These are phyloP conservation scores for Cylindroiulus punctatus DNA, from an alignment of 2,888 invertebrate genomes.

Conservation along the genomic window DNA sequence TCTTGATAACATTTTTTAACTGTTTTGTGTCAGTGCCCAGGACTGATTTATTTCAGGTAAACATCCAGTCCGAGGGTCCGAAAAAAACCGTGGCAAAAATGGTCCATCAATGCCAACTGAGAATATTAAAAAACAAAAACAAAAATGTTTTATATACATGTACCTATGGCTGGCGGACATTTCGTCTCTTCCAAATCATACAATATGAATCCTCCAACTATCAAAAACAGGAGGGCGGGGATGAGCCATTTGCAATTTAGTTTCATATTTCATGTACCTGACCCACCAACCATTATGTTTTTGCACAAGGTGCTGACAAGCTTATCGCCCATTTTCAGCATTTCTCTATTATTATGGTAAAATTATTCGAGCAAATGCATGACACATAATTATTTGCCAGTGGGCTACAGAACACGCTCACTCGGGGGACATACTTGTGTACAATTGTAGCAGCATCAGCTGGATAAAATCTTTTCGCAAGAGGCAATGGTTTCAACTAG, in stretches of 20 bases:
- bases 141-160: neutral
- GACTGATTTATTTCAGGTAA: slow-evolving; percentile 39
- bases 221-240: neutral
- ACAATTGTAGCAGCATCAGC: neutral
- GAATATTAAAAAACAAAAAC: neutral
- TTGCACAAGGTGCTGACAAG: neutral
- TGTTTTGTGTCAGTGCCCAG: slow-evolving; percentile 17
- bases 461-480: neutral
- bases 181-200: neutral
- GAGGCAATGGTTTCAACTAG: neutral
- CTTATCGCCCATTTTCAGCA: slow-evolving; percentile 19
- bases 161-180: neutral
- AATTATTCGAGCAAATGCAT: slow-evolving; percentile 30
- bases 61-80: neutral
- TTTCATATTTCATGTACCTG: slow-evolving; percentile 7
- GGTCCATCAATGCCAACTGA: slow-evolving; percentile 13
- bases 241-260: slow-evolving; percentile 36
- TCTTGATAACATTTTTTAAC: slow-evolving; percentile 40
- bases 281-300: slow-evolving; percentile 4
- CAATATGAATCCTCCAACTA: neutral
- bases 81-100: neutral
- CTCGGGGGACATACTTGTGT: neutral
- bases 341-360: slow-evolving; percentile 45
- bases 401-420: neutral
- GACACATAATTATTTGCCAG: slow-evolving; percentile 39